Percentiles rank a stretch among this genome's conserved stretches.
Evolutionary conservation across 2,888 invertebrate genomes (phyloP).

Genomic region (Gymnoscelis rufifasciata): DNA sequence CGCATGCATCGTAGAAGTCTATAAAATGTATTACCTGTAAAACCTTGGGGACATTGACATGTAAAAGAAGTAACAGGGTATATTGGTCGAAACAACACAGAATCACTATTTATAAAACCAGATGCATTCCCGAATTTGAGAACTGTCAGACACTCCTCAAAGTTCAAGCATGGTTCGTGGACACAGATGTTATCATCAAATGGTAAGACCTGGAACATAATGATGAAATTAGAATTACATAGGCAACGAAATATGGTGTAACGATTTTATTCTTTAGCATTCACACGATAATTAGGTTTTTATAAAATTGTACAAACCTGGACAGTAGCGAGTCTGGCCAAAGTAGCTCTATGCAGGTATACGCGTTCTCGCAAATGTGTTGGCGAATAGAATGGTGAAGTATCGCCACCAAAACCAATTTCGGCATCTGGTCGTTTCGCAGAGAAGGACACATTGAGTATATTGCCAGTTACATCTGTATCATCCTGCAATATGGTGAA

Average conservation of each 20-base stretch:
- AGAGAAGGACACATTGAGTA: constrained; percentile 96
- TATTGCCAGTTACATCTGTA: constrained; percentile 90
- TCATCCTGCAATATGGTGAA: constrained; percentile 83
- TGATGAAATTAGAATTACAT: no score
- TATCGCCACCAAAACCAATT: constrained; percentile 75
- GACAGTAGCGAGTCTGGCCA: constrained; percentile 92
- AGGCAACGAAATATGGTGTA: no score
- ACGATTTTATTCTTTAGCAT: no score
- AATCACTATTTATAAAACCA: constrained; percentile 91
- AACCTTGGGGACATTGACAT: constrained; percentile 94
- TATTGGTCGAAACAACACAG: constrained; percentile 95
- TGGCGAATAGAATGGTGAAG: constrained; percentile 87
- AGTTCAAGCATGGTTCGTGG: constrained; percentile 95
- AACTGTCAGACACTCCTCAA: constrained; percentile 93
- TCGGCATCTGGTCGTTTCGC: constrained; percentile 90
- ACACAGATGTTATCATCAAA: constrained; percentile 98
- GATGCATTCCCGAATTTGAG: constrained; percentile 96
- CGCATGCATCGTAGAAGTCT: no score
- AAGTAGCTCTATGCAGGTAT: constrained; percentile 92
- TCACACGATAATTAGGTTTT: background rate
- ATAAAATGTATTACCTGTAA: constrained; percentile 82
- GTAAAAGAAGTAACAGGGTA: constrained; percentile 96
- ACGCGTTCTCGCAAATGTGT: constrained; percentile 95
- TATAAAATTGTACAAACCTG: constrained; percentile 74
- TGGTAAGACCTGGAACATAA: constrained; percentile 84